Percentiles rank a stretch among this genome's conserved stretches.
Conservation (phyloP, 2,797 vertebrate species). For the Erethizon dorsatum region DNA sequence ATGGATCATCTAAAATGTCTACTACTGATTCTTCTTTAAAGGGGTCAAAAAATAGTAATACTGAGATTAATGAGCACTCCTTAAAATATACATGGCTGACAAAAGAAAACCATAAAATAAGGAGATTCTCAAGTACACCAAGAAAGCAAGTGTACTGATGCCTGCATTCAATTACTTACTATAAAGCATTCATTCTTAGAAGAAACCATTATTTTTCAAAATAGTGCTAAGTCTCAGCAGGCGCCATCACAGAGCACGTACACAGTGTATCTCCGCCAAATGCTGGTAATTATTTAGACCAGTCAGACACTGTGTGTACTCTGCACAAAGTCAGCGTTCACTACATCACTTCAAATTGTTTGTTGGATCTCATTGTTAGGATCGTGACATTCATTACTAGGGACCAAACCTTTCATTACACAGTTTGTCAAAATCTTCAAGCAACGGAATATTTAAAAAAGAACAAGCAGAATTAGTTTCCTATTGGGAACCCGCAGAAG, state of each 20-base stretch:
- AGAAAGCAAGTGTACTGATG: conserved; percentile 79
- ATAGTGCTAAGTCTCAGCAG: conserved; percentile 87
- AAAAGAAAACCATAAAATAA: conserved; percentile 82
- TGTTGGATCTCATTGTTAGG: conserved; percentile 73
- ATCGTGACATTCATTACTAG: conserved; percentile 79
- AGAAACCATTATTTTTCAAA: conserved; percentile 87
- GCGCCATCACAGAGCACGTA: conserved; percentile 39
- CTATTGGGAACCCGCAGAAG: background rate
- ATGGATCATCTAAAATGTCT: conserved; percentile 52
- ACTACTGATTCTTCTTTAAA: conserved; percentile 66
- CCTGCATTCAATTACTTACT: conserved; percentile 85
- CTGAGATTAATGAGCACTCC: conserved; percentile 72
- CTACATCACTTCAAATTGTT: conserved; percentile 65
- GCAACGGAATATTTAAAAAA: conserved; percentile 55
- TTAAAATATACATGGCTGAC: conserved; percentile 77
- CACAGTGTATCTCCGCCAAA: conserved; percentile 71
- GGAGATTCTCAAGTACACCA: conserved; percentile 83
- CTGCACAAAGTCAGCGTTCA: conserved; percentile 62
- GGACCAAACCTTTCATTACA: conserved; percentile 83
- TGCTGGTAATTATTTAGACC: conserved; percentile 78
- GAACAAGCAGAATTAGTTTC: conserved; percentile 77
- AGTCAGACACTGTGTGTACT: conserved; percentile 6
- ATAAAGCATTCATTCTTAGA: conserved; percentile 76
- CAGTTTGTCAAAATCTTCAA: conserved; percentile 78
- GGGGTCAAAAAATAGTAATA: conserved; percentile 67